A percentile compares a stretch with the other conserved stretches of the same genome.
phyloP scores from a whole-genome alignment of 2,888 invertebrate species.

The Petrolisthes manimaculis region DNA sequence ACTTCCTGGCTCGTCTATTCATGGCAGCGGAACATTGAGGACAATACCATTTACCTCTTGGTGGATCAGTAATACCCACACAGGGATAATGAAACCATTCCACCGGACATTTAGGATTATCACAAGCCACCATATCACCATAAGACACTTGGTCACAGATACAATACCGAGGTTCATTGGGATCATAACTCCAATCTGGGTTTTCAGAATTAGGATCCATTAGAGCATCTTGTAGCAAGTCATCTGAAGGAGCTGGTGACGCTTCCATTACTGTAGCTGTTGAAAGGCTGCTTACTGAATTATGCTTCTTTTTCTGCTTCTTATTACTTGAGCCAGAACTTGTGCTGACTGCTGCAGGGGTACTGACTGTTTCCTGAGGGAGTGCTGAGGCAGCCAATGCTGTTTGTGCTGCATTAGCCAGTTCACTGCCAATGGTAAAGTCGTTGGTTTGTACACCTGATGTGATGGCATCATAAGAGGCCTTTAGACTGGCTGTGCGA shows the following conservation, averaged over 20 bases:
- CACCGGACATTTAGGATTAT: conserved; percentile 94
- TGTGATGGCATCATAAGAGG: conserved; percentile 91
- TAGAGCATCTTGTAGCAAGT: conserved; percentile 53
- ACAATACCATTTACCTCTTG: conserved; percentile 99
- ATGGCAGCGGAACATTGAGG: conserved; percentile 92
- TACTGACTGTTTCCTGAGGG: conserved; percentile 66
- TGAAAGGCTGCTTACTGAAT: conserved; percentile 27
- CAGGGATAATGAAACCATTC: conserved; percentile 99
- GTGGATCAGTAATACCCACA: conserved; percentile 94
- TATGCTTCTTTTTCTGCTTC: conserved; percentile 65
- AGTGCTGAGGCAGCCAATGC: conserved; percentile 77
- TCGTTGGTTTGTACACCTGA: conserved; percentile 70
- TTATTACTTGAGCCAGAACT: conserved; percentile 52
- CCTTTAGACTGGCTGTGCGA: conserved; percentile 92
- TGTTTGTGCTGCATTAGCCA: conserved; percentile 81
- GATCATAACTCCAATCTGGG: conserved; percentile 90
- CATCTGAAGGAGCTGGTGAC: conserved; percentile 56
- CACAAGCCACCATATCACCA: conserved; percentile 99
- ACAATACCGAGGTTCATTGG: conserved; percentile 96
- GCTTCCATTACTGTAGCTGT: conserved; percentile 40
- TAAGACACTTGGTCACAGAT: conserved; percentile 97
- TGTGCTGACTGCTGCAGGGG: conserved; percentile 43
- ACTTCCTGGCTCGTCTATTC: conserved; percentile 79
- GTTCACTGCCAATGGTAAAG: conserved; percentile 79
- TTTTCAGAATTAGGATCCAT: conserved; percentile 60